Evolutionary conservation across 2,888 invertebrate genomes (phyloP), one percentile per base, ranked within the genome.

Genomic region (Mesoligia furuncula): DNA sequence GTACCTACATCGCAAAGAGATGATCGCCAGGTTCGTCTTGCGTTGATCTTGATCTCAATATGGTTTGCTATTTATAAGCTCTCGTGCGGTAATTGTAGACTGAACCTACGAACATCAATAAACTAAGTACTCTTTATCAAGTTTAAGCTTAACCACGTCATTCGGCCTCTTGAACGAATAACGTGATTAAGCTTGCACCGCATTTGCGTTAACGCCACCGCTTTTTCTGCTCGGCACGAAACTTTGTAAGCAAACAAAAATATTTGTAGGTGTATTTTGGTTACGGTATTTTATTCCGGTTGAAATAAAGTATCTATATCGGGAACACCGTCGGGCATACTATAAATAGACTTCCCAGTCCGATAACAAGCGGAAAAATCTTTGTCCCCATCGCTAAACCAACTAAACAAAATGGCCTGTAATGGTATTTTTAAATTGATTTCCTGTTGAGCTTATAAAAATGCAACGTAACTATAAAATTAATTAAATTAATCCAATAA

Each of bases 41-140:
- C 8, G 57, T 45, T 76, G 65, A 54, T 76, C 65, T 76, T 76
- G 77, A 65, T 54, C 65, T 65, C 77, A 77, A 54, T 77, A 6
- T 31, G 20, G n/a, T 20, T 36, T 31, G 31, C 76, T 76, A 54
- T 64, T 65, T 54, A 76, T 45, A 62, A 54, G n/a, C 51, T 27
- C 76, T 75, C 42, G 51, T 24, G 42, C 76, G 20, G 42, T 75
- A n/a, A 69, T n/a, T 75, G 27, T 42, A 36, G 24, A 65, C 36
- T 45, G 20, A 45, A 42, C 45, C 31, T 17, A 42, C 24, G 17
- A 24, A 31, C 24, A 73, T 70, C 15, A n/a, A 31, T 39, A 24
- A n/a, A n/a, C n/a, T n/a, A n/a, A 39, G 17, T 17, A 45, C 15
- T 70, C 17, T 36, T 48, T 17, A 17, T n/a, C 54, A 51, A 20